phyloP scores from a whole-genome alignment of 1,140 invertebrate genomes.

The Goniozus legneri region DNA sequence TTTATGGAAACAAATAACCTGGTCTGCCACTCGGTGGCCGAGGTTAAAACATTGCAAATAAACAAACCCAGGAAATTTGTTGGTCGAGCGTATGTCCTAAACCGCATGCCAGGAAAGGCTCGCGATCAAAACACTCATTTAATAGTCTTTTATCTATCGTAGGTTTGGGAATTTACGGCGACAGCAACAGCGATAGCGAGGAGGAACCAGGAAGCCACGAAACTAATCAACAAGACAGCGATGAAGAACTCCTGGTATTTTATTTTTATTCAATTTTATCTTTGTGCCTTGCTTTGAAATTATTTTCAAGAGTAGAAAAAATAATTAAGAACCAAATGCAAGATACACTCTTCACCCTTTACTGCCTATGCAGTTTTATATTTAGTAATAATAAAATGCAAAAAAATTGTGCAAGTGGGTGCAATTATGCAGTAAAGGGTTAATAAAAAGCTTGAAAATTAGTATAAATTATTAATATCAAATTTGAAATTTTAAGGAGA shows the following conservation, averaged over 20 bases:
- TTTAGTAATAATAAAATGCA: no score
- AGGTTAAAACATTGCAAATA: no score
- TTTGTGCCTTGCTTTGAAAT: no score
- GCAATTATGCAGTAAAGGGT: not conserved
- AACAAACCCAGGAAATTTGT: conserved; percentile 25
- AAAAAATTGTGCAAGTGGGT: not conserved
- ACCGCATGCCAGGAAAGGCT: no score
- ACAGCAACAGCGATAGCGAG: conserved; percentile 54
- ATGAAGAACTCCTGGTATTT: conserved; percentile 42
- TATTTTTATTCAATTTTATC: not conserved
- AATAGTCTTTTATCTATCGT: conserved; percentile 19
- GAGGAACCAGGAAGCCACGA: conserved; percentile 47
- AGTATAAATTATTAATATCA: not conserved
- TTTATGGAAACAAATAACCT: no score
- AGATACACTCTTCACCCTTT: not conserved
- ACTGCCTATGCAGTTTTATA: not conserved
- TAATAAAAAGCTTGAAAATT: not conserved
- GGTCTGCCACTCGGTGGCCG: no score
- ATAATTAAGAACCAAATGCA: not conserved
- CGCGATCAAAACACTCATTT: no score
- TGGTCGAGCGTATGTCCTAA: conserved; percentile 25
- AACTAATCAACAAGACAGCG: conserved; percentile 45
- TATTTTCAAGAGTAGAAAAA: not conserved
- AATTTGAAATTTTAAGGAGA: conserved; percentile 36
- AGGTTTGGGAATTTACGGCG: conserved; percentile 58